These are phyloP conservation scores for Hyles vespertilio DNA, from an alignment of 1,140 invertebrate genomes.

Conservation along the genomic window DNA sequence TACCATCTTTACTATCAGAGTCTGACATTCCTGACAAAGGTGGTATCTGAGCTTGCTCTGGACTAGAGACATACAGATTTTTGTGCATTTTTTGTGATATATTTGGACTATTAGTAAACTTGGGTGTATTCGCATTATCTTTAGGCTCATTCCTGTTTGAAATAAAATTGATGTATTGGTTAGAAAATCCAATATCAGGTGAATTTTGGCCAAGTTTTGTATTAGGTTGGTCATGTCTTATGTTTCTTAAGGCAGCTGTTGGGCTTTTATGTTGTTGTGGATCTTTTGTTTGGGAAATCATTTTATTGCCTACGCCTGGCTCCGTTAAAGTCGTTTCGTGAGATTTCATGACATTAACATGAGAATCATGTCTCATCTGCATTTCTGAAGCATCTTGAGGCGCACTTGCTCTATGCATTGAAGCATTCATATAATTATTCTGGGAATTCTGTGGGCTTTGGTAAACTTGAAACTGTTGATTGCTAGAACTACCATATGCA, in stretches of 20 bases:
- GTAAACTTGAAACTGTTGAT: conserved; percentile 59
- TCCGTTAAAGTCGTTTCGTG: conserved; percentile 34
- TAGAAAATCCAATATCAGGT: conserved; percentile 65
- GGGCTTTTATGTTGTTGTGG: conserved; percentile 49
- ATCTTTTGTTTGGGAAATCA: conserved; percentile 34
- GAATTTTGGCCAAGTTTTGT: conserved; percentile 55
- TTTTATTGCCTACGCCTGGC: conserved; percentile 41
- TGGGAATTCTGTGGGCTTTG: conserved; percentile 57
- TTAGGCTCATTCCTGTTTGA: conserved; percentile 72
- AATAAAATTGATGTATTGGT: conserved; percentile 71
- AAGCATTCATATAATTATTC: conserved; percentile 40
- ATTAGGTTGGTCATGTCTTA: conserved; percentile 67
- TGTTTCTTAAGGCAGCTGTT: conserved; percentile 58
- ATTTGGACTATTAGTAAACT: conserved; percentile 69
- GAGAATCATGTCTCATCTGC: conserved; percentile 39
- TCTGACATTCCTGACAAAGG: conserved; percentile 65
- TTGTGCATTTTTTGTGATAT: conserved; percentile 76
- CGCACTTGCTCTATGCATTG: conserved; percentile 34
- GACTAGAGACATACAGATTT: conserved; percentile 74
- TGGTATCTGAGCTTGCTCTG: conserved; percentile 71
- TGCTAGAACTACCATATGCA: conserved; percentile 39
- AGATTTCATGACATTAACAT: conserved; percentile 27
- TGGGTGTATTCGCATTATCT: conserved; percentile 72
- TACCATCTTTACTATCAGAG: conserved; percentile 66
- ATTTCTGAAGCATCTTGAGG: conserved; percentile 31